Base-by-base conservation (phyloP, 1,140 invertebrate genomes). In the Pseudomyrmex flavicornis region DNA sequence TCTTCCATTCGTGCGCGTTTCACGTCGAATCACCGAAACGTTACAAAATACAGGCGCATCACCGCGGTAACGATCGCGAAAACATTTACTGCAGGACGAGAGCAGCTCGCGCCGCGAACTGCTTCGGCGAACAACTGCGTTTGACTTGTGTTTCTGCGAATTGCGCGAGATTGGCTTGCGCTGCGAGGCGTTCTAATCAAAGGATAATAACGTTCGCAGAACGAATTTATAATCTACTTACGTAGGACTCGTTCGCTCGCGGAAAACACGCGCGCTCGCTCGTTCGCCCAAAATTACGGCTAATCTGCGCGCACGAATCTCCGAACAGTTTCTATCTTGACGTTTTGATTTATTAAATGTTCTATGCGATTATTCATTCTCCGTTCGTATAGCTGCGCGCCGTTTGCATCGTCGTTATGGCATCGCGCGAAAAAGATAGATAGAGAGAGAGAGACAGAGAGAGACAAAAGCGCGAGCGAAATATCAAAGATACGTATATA, bases 201-300 rank as follows among this genome's bases (percentile, higher is more conserved):
- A 88, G 73, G 56, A 82, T 87, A 85, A 85, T 73, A 73, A 82
- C 74, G 76, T 85, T 70, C 77, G 70, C 77, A 58, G 72, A 82
- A 88, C 70, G 58, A 88, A 88, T 88, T 82, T 61, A 63, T 88
- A 72, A 77, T 88, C 77, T 80, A 83, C 83, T 88, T 87, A 87
- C 22, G 77, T 59, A 50, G 58, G 73, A 63, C 58, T 63, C 5
- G 70, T 50, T 1, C 20, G 8, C 46, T 15, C 69, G 59, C 44
- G 73, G 79, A 66, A 72, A 83, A 87, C 58, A 72, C 74, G 46
- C 48, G 69, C 70, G 12, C 15, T 58, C 48, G 59, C 10, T 58
- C 44, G 54, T 61, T 74, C n/a, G n/a, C 15, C 35, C 68, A 59
- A 74, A 84, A 88, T 87, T 87, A 79, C 85, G 58, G 61, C 56